These are phyloP conservation scores for Elephas maximus DNA, from an alignment of 2,113 vertebrate species.

Conservation along the genomic window DNA sequence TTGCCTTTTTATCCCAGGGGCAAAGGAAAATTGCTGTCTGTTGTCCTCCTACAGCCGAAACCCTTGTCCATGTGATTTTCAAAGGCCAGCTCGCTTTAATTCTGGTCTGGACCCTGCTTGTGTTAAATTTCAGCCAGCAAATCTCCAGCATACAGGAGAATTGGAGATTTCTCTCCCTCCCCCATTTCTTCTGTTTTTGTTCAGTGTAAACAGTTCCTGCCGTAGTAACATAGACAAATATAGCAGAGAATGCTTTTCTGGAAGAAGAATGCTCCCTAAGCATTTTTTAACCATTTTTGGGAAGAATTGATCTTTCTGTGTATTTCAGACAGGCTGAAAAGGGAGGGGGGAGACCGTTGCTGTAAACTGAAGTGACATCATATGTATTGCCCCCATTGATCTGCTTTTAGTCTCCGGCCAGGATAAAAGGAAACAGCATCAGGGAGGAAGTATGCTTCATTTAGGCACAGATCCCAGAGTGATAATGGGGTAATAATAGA, in stretches of 20 bases:
- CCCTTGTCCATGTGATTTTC: slow-evolving; percentile 76
- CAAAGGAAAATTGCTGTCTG: slow-evolving; percentile 25
- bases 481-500: slow-evolving; percentile 94
- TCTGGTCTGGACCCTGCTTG: slow-evolving; percentile 81
- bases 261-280: slow-evolving; percentile 87
- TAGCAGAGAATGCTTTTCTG: slow-evolving; percentile 91
- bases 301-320: slow-evolving; percentile 90
- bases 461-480: slow-evolving; percentile 92
- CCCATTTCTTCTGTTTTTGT: slow-evolving; percentile 84
- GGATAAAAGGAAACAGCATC: slow-evolving; percentile 93
- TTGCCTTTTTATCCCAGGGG: slow-evolving; percentile 64
- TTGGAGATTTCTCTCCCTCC: slow-evolving; percentile 75
- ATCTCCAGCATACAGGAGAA: slow-evolving; percentile 85
- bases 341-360: slow-evolving; percentile 79
- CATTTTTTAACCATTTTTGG: slow-evolving; percentile 96
- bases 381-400: slow-evolving; percentile 91
- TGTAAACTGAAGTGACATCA: slow-evolving; percentile 92
- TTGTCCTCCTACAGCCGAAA: slow-evolving; percentile 54
- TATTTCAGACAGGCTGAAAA: slow-evolving; percentile 74
- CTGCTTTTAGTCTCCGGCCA: slow-evolving; percentile 89
- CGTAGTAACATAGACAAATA: slow-evolving; percentile 93
- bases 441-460: slow-evolving; percentile 92
- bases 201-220: slow-evolving; percentile 90
- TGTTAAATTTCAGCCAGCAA: slow-evolving; percentile 86
- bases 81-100: slow-evolving; percentile 79